Conservation (phyloP, 2,113 vertebrate genomes). For the Eira barbara region DNA sequence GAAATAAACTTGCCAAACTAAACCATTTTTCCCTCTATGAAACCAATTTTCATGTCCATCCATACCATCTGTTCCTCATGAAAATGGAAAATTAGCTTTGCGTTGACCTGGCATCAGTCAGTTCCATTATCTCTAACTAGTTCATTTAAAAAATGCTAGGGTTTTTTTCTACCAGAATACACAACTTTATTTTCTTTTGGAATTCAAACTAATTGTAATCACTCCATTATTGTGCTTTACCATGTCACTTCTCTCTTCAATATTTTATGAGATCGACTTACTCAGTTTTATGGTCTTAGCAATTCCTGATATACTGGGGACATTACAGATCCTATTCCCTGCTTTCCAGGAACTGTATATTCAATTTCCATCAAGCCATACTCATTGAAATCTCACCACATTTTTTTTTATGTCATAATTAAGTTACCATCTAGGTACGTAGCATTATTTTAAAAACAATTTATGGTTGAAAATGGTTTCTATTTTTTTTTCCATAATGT, state of each 20-base stretch:
- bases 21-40: constrained; percentile 57
- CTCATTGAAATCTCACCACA: background rate
- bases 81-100: constrained; percentile 67
- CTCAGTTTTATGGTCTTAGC: background rate
- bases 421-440: background rate
- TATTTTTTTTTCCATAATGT: constrained; percentile 1
- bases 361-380: background rate
- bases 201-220: background rate
- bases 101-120: constrained; percentile 55
- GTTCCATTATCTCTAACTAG: constrained; percentile 21
- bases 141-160: constrained; percentile 13
- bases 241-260: background rate
- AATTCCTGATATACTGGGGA: background rate
- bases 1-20: constrained; percentile 51
- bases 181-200: background rate
- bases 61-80: constrained; percentile 68
- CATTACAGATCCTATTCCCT: background rate
- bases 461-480: background rate
- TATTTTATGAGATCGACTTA: background rate
- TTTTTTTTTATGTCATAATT: background rate
- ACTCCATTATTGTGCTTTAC: background rate
- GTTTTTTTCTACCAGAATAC: background rate
- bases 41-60: constrained; percentile 53
- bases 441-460: background rate
- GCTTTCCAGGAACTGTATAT: background rate